These are phyloP conservation scores for Drosophila imparisetae DNA, from an alignment of 2,888 invertebrate species.

Conservation along the genomic window DNA sequence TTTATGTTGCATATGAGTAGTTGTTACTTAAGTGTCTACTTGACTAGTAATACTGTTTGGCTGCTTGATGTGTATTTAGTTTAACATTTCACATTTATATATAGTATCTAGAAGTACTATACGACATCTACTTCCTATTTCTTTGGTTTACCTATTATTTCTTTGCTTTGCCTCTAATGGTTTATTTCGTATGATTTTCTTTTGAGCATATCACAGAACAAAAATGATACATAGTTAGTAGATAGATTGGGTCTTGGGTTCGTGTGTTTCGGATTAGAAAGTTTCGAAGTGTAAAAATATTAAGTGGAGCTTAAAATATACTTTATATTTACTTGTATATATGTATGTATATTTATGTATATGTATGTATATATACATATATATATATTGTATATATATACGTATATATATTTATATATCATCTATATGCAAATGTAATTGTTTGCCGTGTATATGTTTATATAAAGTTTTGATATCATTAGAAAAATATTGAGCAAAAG, in stretches of 20 bases:
- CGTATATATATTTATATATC: constrained; percentile 39
- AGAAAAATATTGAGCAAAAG: constrained; percentile 75
- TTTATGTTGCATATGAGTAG: constrained; percentile 53
- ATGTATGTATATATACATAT: background rate
- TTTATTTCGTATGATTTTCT: constrained; percentile 61
- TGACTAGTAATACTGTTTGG: constrained; percentile 72
- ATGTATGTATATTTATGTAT: constrained; percentile 23
- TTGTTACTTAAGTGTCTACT: constrained; percentile 58
- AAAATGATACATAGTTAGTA: constrained; percentile 77
- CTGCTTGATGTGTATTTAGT: constrained; percentile 59
- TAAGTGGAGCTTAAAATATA: constrained; percentile 67
- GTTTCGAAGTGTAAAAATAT: constrained; percentile 74
- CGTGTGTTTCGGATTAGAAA: constrained; percentile 52
- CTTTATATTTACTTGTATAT: constrained; percentile 40
- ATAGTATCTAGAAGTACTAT: constrained; percentile 25
- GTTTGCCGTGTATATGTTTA: constrained; percentile 72
- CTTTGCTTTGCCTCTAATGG: constrained; percentile 43
- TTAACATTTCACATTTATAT: constrained; percentile 32
- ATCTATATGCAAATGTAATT: constrained; percentile 55
- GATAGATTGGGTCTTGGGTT: constrained; percentile 52
- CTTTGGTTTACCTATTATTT: constrained; percentile 32
- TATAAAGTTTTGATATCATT: constrained; percentile 74
- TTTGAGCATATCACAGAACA: constrained; percentile 83
- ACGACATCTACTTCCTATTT: constrained; percentile 47
- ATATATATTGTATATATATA: constrained; percentile 17